Evolutionary conservation across 1,140 invertebrate genomes (phyloP).

Genomic region (Wasmannia auropunctata): DNA sequence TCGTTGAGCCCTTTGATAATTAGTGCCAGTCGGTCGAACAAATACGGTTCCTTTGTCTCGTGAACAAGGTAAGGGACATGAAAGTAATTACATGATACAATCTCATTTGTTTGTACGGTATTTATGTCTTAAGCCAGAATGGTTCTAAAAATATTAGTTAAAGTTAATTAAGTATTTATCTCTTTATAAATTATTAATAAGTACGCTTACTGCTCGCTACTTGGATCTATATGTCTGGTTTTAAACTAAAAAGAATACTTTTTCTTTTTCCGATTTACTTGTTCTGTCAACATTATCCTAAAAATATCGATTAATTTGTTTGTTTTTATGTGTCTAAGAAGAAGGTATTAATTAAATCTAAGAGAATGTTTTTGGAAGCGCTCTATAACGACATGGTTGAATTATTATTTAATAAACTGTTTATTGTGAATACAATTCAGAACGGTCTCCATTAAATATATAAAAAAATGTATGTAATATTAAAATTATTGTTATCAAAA

Average conservation of each 20-base stretch:
- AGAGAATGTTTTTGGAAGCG: not conserved
- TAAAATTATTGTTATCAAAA: not conserved
- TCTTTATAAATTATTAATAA: not conserved
- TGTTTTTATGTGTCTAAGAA: not conserved
- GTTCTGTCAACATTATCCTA: not conserved
- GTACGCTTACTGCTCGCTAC: not conserved
- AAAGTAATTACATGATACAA: conserved; percentile 33
- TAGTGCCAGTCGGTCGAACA: conserved; percentile 33
- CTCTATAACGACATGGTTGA: too few species aligned
- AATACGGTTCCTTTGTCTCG: conserved; percentile 8
- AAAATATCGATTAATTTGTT: not conserved
- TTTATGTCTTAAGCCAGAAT: not conserved
- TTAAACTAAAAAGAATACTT: not conserved
- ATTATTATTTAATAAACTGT: not conserved
- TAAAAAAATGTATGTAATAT: not conserved
- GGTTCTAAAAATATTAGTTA: not conserved
- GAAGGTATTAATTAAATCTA: not conserved
- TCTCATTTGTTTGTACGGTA: not conserved
- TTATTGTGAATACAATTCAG: not conserved
- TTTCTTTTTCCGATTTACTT: not conserved
- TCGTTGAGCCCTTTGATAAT: conserved; percentile 49
- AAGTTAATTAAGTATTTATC: not conserved
- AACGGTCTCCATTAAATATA: not conserved
- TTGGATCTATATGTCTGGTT: not conserved
- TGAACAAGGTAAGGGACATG: not conserved